Conservation (phyloP, 2,113 vertebrate species). For the Nothobranchius furzeri region DNA sequence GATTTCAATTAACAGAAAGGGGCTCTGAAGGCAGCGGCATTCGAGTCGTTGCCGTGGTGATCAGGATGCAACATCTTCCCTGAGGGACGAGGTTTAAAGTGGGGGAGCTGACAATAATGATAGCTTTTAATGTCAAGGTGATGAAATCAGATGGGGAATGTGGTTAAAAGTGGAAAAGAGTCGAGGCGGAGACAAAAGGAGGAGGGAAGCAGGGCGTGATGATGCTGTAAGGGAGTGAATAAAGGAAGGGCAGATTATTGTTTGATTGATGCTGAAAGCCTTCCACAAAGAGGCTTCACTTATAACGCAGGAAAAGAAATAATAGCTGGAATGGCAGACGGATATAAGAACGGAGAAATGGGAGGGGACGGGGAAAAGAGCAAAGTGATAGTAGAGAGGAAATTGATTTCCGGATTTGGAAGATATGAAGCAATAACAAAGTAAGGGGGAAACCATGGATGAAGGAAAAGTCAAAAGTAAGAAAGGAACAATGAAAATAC, state of each 20-base stretch:
- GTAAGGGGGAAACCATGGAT: not conserved
- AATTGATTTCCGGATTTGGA: conserved; percentile 39
- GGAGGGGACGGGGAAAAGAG: conserved; percentile 4
- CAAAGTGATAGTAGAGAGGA: not conserved
- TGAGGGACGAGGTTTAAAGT: not conserved
- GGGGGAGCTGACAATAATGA: conserved; percentile 18
- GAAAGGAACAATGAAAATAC: conserved; percentile 34
- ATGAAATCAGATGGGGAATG: conserved; percentile 12
- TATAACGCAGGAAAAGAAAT: not conserved
- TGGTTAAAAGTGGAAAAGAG: not conserved
- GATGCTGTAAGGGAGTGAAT: conserved; percentile 11
- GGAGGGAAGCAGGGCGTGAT: not conserved
- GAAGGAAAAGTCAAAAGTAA: not conserved
- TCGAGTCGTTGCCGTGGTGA: conserved; percentile 61
- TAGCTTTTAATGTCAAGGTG: conserved; percentile 8
- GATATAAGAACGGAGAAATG: conserved; percentile 8
- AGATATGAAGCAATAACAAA: conserved; percentile 10
- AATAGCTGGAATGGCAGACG: not conserved
- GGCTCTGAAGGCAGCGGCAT: conserved; percentile 62
- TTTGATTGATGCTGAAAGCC: conserved; percentile 31
- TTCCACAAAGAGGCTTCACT: conserved; percentile 9
- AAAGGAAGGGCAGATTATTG: conserved; percentile 17
- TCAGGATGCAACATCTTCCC: conserved; percentile 21
- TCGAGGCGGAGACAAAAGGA: not conserved
- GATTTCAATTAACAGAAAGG: conserved; percentile 75